These are phyloP conservation scores for Drosophila kokeensis DNA, from an alignment of 2,888 invertebrate genomes.

Conservation along the genomic window DNA sequence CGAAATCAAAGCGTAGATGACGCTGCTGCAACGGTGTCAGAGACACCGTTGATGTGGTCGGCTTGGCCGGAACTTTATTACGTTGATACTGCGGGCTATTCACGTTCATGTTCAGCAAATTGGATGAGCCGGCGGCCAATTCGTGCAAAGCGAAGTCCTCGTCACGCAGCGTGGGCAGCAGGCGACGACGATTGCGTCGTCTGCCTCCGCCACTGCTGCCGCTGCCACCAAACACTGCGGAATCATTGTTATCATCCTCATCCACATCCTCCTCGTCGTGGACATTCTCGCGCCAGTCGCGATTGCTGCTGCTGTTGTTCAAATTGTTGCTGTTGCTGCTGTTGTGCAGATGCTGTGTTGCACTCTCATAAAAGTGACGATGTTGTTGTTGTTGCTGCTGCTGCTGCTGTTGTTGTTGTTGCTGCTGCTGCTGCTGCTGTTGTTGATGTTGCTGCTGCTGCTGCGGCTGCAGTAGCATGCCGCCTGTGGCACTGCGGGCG, in stretches of 20 bases:
- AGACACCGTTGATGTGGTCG: conserved; percentile 63
- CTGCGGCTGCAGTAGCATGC: conserved; percentile 51
- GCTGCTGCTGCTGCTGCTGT: conserved; percentile 50
- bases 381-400: conserved; percentile 51
- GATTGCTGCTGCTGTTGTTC: conserved; percentile 67
- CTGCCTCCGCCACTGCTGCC: conserved; percentile 38
- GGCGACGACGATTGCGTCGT: conserved; percentile 61
- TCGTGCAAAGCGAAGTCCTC: conserved; percentile 44
- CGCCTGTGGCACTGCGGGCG: conserved; percentile 36
- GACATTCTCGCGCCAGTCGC: conserved; percentile 72
- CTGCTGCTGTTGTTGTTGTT: conserved; percentile 33
- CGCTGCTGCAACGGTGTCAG: conserved; percentile 60
- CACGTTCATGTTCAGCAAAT: conserved; percentile 82
- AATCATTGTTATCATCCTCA: conserved; percentile 71
- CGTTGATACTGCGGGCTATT: conserved; percentile 82
- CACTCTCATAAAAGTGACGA: conserved; percentile 68
- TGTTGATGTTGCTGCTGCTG: conserved; percentile 56
- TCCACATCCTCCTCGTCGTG: conserved; percentile 69
- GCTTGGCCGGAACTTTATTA: conserved; percentile 82
- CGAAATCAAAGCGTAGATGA: conserved; percentile 71
- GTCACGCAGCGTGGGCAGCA: conserved; percentile 45
- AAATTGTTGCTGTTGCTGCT: conserved; percentile 69
- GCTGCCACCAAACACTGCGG: conserved; percentile 44
- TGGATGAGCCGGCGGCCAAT: conserved; percentile 50
- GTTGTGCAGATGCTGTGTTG: conserved; percentile 57